Evolutionary conservation across 2,113 vertebrate species (phyloP).

Genomic region (Acanthisitta chloris): DNA sequence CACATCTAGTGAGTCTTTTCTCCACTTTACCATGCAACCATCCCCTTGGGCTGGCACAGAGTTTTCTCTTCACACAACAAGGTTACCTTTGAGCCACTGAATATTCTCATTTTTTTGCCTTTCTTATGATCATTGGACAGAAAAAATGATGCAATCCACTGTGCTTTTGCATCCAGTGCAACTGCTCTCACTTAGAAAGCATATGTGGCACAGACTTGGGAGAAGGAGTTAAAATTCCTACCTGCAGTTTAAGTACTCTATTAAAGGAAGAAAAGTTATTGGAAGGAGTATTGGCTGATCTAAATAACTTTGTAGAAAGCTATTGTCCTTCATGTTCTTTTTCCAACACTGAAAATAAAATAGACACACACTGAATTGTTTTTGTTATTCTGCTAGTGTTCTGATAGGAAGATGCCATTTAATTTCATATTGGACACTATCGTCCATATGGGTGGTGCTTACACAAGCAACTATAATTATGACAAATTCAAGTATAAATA

Average conservation of each 20-base stretch:
- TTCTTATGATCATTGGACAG: neutral
- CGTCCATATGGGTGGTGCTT: neutral
- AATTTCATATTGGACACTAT: neutral
- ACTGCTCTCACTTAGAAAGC: neutral
- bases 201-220: neutral
- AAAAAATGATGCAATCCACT: neutral
- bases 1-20: neutral
- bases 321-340: neutral
- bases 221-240: neutral
- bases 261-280: neutral
- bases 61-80: neutral
- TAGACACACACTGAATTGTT: neutral
- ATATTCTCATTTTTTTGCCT: neutral
- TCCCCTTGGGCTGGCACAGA: neutral
- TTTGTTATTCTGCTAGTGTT: neutral
- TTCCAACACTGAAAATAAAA: neutral
- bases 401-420: neutral
- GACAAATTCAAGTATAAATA: neutral
- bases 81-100: neutral
- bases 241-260: neutral
- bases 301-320: neutral
- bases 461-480: neutral
- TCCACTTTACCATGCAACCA: neutral
- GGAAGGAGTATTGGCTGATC: neutral
- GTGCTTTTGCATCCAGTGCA: neutral